These are phyloP conservation scores for Chaetodon trifascialis DNA, from an alignment of 2,113 vertebrate species.

Conservation along the genomic window DNA sequence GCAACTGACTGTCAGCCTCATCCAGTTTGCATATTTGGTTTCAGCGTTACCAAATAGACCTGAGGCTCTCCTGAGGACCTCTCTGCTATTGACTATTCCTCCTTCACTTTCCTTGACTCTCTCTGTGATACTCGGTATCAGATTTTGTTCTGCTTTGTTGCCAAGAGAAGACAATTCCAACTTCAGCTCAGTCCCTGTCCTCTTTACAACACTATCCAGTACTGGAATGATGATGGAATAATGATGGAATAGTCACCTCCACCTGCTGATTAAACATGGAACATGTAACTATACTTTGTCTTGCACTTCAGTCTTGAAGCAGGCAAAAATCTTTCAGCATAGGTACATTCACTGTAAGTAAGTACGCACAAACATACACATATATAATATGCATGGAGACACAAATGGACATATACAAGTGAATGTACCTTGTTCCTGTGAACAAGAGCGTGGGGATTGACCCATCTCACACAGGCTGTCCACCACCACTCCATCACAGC, in stretches of 20 bases:
- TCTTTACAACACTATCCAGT: neutral
- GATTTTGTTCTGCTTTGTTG: slow-evolving; percentile 42
- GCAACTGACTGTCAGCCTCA: neutral
- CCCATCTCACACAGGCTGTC: neutral
- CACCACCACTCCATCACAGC: slow-evolving; percentile 52
- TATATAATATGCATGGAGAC: too few species aligned
- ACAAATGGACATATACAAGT: too few species aligned
- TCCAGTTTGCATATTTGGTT: neutral
- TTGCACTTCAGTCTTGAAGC: too few species aligned
- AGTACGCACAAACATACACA: neutral
- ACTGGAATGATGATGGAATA: neutral
- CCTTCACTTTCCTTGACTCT: slow-evolving; percentile 39
- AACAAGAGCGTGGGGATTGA: neutral
- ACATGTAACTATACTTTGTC: too few species aligned
- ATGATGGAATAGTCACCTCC: neutral
- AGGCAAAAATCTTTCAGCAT: too few species aligned
- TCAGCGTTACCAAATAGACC: neutral
- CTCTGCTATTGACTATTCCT: slow-evolving; percentile 63
- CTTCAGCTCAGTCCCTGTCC: neutral
- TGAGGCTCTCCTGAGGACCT: slow-evolving; percentile 30
- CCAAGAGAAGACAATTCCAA: slow-evolving; percentile 28
- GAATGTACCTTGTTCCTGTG: neutral
- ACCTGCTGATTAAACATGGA: neutral
- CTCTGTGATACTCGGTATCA: slow-evolving; percentile 65
- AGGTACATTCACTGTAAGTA: neutral